A percentile compares a stretch with the other conserved stretches of the same genome.
Evolutionary conservation across 2,888 invertebrate genomes (phyloP).

Genomic region (Apamea monoglypha): DNA sequence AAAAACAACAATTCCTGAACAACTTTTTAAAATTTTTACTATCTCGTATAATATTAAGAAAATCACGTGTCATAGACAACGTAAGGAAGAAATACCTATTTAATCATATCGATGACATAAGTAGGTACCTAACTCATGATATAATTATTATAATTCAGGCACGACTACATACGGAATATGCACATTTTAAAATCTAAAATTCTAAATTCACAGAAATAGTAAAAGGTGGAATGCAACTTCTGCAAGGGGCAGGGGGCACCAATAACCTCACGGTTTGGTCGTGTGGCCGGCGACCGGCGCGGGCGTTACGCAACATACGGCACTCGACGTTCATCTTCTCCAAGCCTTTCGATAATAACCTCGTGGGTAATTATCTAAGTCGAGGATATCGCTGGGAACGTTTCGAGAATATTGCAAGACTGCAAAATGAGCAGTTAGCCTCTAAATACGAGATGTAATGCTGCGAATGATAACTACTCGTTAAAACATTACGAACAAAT

Average conservation of each 20-base stretch:
- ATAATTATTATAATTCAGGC: slow-evolving; percentile 1
- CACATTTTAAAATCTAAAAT: slow-evolving; percentile 32
- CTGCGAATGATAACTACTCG: slow-evolving; percentile 38
- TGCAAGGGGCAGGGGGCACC: slow-evolving; percentile 63
- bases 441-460: slow-evolving; percentile 52
- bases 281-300: slow-evolving; percentile 49
- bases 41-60: not conserved
- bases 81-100: not conserved
- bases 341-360: slow-evolving; percentile 72
- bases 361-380: slow-evolving; percentile 72
- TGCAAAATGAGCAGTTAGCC: slow-evolving; percentile 51
- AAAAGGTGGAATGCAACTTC: slow-evolving; percentile 59
- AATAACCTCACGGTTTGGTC: slow-evolving; percentile 58
- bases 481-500: not conserved
- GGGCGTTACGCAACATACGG: slow-evolving; percentile 63
- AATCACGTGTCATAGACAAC: not conserved
- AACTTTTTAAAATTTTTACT: not conserved
- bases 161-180: slow-evolving; percentile 14
- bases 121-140: slow-evolving; percentile 1
- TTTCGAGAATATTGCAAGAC: slow-evolving; percentile 64
- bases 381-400: slow-evolving; percentile 65
- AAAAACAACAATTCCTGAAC: not conserved
- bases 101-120: slow-evolving; percentile 12
- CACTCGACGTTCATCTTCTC: slow-evolving; percentile 66
- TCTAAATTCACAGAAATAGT: slow-evolving; percentile 46